Evolutionary conservation across 2,113 vertebrate species (phyloP).

Genomic region (Haemorhous mexicanus): DNA sequence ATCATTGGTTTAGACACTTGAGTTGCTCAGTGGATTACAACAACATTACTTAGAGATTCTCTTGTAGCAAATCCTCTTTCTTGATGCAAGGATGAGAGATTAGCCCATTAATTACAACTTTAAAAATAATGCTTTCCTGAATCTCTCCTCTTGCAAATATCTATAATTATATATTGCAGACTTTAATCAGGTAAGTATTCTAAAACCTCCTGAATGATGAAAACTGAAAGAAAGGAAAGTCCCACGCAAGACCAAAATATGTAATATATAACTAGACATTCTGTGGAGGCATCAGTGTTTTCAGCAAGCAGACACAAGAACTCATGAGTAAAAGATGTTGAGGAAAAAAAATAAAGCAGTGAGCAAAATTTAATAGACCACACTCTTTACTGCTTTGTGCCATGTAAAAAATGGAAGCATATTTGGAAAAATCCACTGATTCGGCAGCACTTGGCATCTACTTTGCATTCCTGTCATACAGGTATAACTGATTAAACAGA

Average conservation of each 20-base stretch:
- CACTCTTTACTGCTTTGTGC: not conserved
- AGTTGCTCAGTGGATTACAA: not conserved
- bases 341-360: not conserved
- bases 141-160: not conserved
- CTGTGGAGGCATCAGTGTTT: not conserved
- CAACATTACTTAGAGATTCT: not conserved
- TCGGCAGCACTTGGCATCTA: not conserved
- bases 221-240: not conserved
- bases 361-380: not conserved
- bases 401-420: not conserved
- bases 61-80: not conserved
- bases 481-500: not conserved
- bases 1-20: not conserved
- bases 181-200: not conserved
- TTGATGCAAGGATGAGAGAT: not conserved
- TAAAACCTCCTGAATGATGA: not conserved
- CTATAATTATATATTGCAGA: not conserved
- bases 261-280: not conserved
- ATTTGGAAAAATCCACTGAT: not conserved
- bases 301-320: not conserved
- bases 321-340: not conserved
- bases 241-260: not conserved
- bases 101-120: not conserved
- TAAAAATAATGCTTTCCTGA: not conserved
- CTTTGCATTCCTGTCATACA: not conserved